These are phyloP conservation scores for Ladona fulva DNA, from an alignment of 1,140 invertebrate species.

Conservation along the genomic window DNA sequence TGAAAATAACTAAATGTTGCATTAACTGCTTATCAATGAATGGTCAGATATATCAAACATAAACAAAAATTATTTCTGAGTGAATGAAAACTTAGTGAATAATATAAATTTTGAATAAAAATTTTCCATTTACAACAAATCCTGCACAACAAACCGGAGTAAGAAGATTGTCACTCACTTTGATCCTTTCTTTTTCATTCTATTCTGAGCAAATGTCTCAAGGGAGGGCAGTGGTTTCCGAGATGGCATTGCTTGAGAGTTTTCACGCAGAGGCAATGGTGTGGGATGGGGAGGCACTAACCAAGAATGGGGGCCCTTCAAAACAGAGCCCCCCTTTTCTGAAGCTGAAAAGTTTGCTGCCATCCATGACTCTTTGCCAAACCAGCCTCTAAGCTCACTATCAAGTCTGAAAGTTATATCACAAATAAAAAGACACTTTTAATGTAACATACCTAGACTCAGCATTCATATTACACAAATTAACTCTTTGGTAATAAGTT, in stretches of 20 bases:
- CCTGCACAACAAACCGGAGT: too few relatives aligned
- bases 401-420: neutral
- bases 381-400: neutral
- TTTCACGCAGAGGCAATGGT: neutral
- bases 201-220: neutral
- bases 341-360: neutral
- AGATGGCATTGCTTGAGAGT: neutral
- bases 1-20: too few relatives aligned
- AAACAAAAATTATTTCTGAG: too few relatives aligned
- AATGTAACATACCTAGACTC: too few relatives aligned
- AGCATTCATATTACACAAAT: too few relatives aligned
- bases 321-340: neutral
- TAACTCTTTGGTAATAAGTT: too few relatives aligned
- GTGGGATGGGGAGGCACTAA: neutral
- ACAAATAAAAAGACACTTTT: too few relatives aligned
- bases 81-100: too few relatives aligned
- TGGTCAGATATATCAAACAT: too few relatives aligned
- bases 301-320: neutral
- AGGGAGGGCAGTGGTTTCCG: neutral
- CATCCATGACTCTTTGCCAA: neutral
- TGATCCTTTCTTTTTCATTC: neutral
- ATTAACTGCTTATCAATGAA: too few relatives aligned
- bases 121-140: too few relatives aligned
- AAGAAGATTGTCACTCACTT: neutral
- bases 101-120: too few relatives aligned